These are phyloP conservation scores for Sparidentex hasta DNA, from an alignment of 2,797 vertebrate genomes.

Conservation along the genomic window DNA sequence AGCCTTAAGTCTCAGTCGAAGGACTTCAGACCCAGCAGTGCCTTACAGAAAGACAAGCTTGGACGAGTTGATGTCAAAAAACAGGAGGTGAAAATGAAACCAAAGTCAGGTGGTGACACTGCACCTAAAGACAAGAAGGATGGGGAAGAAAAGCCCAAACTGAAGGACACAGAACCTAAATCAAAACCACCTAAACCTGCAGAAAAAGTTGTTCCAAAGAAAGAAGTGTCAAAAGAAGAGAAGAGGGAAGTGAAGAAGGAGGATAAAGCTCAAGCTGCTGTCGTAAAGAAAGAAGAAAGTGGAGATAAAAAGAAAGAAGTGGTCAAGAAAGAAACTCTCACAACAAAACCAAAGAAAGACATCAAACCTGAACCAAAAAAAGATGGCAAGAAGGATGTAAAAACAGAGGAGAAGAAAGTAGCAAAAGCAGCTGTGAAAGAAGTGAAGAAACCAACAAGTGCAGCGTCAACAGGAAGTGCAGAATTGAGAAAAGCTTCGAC, in stretches of 20 bases:
- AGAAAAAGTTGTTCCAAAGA: conserved; percentile 82
- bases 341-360: conserved; percentile 84
- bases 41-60: conserved; percentile 78
- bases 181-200: conserved; percentile 72
- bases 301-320: conserved; percentile 78
- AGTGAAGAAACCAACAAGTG: conserved; percentile 64
- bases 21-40: conserved; percentile 70
- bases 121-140: conserved; percentile 77
- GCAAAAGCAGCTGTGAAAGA: conserved; percentile 72
- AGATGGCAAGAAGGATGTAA: conserved; percentile 85
- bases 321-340: conserved; percentile 74
- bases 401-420: conserved; percentile 77
- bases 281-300: conserved; percentile 67
- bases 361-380: conserved; percentile 78
- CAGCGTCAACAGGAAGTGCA: not conserved
- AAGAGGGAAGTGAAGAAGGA: conserved; percentile 83
- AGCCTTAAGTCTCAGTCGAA: conserved; percentile 87
- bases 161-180: conserved; percentile 70
- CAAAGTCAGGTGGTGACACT: conserved; percentile 50
- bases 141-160: conserved; percentile 78
- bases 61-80: conserved; percentile 76
- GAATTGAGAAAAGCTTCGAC: conserved; percentile 77
- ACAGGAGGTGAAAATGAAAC: conserved; percentile 77
- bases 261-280: conserved; percentile 62
- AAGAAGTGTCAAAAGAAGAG: conserved; percentile 76